Base-by-base conservation (phyloP, 2,113 vertebrate genomes). In the Grantiella picta region DNA sequence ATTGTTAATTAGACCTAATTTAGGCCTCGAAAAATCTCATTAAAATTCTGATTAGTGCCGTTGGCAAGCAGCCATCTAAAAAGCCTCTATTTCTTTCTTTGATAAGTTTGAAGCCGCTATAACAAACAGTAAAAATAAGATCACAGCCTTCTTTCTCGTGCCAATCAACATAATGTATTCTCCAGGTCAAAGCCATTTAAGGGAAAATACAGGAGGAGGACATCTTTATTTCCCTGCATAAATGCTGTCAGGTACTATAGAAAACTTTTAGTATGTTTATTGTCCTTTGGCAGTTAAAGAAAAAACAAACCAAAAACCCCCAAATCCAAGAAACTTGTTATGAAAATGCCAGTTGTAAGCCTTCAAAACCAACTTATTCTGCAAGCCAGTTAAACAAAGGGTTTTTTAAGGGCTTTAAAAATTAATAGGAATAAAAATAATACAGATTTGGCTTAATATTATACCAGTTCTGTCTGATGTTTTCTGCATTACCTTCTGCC, bases 1-100 rank as follows among this genome's bases (percentile, higher is more conserved):
- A 90, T 69, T 90, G 92, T 96, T 97, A 98, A 97, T 97, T 97
- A 97, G 90, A 87, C 92, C 96, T 89, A 97, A 97, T 97, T 97
- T 97, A 93, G 94, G 86, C 82, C 94, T 97, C n/a, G 7, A 92
- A 86, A 84, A 95, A 92, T 53, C 94, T 97, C 97, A 97, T 98
- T 98, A 97, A 97, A 96, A 97, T 94, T 93, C 89, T 93, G 95
- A 97, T 97, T 93, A 97, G 85, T 82, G 68, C 78, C 95, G 68
- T 61, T 97, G 97, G 97, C 96, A 91, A 91, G 89, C 83, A 96
- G 93, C 95, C 97, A 94, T 75, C 79, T 52, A 47, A 96, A 96
- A 96, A 87, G 57, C 52, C 73, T 91, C 89, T 81, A 50, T 95
- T 92, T 82, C 56, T 88, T 84, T 71, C 92, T 96, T 96, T 97